Percentiles rank a stretch among this genome's conserved stretches.
These are phyloP conservation scores for Campoletis raptor DNA, from an alignment of 2,888 invertebrate species.

Conservation along the genomic window DNA sequence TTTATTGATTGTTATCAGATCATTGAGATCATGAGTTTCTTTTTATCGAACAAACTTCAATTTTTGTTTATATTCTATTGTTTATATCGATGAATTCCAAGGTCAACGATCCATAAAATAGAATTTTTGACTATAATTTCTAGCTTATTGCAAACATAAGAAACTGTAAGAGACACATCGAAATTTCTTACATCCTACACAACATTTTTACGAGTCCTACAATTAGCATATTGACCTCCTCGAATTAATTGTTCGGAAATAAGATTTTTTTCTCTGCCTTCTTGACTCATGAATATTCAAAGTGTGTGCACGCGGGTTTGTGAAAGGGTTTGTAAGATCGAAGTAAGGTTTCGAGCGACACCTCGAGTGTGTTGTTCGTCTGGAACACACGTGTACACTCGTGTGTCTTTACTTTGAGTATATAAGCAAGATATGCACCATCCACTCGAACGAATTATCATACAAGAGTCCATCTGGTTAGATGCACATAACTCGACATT, in stretches of 20 bases:
- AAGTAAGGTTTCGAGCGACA: constrained; percentile 41
- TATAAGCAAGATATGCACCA: constrained; percentile 33
- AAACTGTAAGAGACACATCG: background rate
- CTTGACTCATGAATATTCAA: constrained; percentile 1
- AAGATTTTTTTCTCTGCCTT: background rate
- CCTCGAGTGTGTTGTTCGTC: constrained; percentile 47
- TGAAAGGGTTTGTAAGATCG: constrained; percentile 17
- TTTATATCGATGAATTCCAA: no score
- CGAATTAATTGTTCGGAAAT: background rate
- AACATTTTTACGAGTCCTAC: background rate
- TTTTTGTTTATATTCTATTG: no score
- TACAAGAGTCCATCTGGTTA: constrained; percentile 53
- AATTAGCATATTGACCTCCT: background rate
- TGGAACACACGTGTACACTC: constrained; percentile 60
- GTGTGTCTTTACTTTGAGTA: constrained; percentile 51
- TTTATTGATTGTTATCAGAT: background rate
- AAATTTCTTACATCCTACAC: background rate
- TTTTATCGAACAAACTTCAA: no score
- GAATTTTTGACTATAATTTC: no score
- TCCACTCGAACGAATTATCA: constrained; percentile 61
- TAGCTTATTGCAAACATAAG: no score
- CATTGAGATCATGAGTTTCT: no score
- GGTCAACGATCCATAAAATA: no score
- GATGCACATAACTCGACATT: background rate
- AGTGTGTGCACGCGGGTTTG: constrained; percentile 1